Base-by-base conservation (phyloP, 2,797 vertebrate genomes). In the Triplophysa yarkandensis region DNA sequence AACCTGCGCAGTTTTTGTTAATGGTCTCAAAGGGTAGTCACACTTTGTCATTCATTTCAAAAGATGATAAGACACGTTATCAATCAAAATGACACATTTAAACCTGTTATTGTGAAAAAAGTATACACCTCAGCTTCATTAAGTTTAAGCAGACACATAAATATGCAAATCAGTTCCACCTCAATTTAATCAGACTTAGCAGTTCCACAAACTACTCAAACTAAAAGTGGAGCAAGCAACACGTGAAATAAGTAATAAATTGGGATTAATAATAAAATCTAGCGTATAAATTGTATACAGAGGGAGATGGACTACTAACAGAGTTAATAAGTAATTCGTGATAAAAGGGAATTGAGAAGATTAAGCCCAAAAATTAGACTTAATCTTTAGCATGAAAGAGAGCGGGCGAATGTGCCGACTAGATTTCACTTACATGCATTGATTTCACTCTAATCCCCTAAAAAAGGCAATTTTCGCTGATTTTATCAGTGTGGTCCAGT, bases 381-480 rank as follows among this genome's bases (percentile, higher is more conserved):
- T 61, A 61, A 61, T 68, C 66, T 62, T 36, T 34, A 48, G 21
- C 4, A 39, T 63, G 21, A 46, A 69, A 48, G 21, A 65, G 16
- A 23, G 6, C 32, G 1, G 70, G 50, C 1, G 28, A 57, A 10
- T 21, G 8, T 44, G 6, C 39, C 1, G 27, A 57, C 71, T 74
- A 28, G 62, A 74, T 66, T 78, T 76, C 61, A 75, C 48, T 71
- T 70, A 71, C 25, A 61, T 55, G 16, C 70, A 73, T 55, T 54
- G 43, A 73, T 66, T 57, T 63, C 17, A 1, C 28, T 14, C 34
- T 68, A 62, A 73, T 73, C 55, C 36, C 43, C 28, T 23, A 54
- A 41, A 68, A 52, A 77, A 43, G 14, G 7, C 57, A 25, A 44
- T 74, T 74, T 44, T 50, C 50, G 32, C 50, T 32, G 71, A 74